A percentile compares a stretch with the other conserved stretches of the same genome.
phyloP scores from a whole-genome alignment of 2,113 vertebrate species.

The Percopsis transmontana region DNA sequence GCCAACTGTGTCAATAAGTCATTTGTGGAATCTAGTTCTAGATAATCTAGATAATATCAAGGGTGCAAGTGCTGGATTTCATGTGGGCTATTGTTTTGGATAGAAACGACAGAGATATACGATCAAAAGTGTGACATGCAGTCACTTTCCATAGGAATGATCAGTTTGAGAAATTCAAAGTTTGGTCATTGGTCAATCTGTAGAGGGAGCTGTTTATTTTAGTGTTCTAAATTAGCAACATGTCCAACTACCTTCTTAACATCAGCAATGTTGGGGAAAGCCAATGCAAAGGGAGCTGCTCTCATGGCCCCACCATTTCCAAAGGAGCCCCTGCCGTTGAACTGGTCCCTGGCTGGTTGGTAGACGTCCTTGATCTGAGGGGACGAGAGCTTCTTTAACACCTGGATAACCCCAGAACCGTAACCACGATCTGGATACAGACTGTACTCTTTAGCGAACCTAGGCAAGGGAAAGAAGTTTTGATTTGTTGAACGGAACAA shows the following conservation, averaged over 20 bases:
- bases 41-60: no score
- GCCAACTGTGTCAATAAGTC: no score
- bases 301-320: constrained; percentile 98
- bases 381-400: constrained; percentile 91
- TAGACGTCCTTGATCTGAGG: constrained; percentile 88
- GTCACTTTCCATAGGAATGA: no score
- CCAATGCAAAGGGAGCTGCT: constrained; percentile 86
- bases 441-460: constrained; percentile 94
- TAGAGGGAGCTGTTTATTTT: background rate
- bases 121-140: no score
- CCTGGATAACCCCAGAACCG: constrained; percentile 89
- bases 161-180: no score
- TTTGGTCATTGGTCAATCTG: no score
- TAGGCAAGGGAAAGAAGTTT: constrained; percentile 58
- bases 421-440: constrained; percentile 89
- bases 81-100: no score
- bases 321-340: constrained; percentile 92
- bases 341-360: constrained; percentile 92
- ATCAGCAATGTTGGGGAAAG: constrained; percentile 79
- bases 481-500: no score
- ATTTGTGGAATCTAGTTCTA: no score
- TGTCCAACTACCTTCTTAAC: constrained; percentile 81
- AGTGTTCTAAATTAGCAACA: background rate
- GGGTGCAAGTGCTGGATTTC: no score
- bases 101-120: no score